Percentiles rank a stretch among this genome's conserved stretches.
These are phyloP conservation scores for Acleris laterana DNA, from an alignment of 2,888 invertebrate species.

Conservation along the genomic window DNA sequence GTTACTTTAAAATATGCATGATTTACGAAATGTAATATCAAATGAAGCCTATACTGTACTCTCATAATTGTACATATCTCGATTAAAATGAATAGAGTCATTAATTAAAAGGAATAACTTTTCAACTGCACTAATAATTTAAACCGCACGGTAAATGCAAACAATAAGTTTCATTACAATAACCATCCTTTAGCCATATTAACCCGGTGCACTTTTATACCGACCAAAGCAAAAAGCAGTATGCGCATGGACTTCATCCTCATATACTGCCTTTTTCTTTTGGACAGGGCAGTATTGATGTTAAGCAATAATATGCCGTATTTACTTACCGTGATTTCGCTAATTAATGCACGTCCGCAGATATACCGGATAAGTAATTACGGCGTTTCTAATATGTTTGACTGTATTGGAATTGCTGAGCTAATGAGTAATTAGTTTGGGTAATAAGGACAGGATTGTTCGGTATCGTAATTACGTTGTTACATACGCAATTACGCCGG, in stretches of 20 bases:
- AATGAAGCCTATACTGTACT: too few relatives aligned
- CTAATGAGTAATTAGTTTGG: neutral
- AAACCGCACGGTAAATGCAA: neutral
- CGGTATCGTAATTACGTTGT: neutral
- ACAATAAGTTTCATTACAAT: neutral
- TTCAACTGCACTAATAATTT: neutral
- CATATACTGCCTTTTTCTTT: too few relatives aligned
- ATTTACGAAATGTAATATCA: too few relatives aligned
- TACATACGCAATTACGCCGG: too few relatives aligned
- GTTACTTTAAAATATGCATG: too few relatives aligned
- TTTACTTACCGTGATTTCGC: conserved; percentile 11
- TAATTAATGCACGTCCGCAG: conserved; percentile 5
- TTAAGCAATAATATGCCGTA: neutral
- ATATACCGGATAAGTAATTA: conserved; percentile 3
- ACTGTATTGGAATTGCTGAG: conserved; percentile 12
- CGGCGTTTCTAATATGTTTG: conserved; percentile 1
- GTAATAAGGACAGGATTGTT: neutral
- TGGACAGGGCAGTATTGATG: too few relatives aligned
- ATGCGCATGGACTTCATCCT: too few relatives aligned
- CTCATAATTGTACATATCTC: too few relatives aligned
- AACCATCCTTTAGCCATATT: neutral
- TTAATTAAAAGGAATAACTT: neutral
- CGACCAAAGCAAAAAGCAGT: too few relatives aligned
- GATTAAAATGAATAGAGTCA: neutral
- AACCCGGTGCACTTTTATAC: neutral